A percentile compares a stretch with the other conserved stretches of the same genome.
phyloP scores from a whole-genome alignment of 35 echinoderm and acorn worm species.

The Strongylocentrotus purpuratus region DNA sequence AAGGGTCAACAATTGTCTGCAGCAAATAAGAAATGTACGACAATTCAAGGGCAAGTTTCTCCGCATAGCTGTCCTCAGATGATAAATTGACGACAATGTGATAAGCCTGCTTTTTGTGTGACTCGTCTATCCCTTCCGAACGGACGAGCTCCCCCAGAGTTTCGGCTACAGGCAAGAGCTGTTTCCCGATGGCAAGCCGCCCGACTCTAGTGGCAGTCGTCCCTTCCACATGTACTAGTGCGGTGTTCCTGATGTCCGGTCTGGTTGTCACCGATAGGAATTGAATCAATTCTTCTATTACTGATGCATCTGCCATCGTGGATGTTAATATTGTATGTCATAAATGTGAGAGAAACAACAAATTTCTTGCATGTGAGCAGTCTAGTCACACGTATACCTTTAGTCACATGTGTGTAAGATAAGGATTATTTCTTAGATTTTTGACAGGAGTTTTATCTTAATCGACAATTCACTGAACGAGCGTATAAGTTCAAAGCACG shows the following conservation, averaged over 20 bases:
- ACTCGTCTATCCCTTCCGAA: background rate
- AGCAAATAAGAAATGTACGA: conserved; percentile 55
- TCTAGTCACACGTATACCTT: too few species aligned
- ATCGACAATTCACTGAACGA: background rate
- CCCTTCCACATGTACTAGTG: conserved; percentile 79
- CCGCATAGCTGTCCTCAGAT: conserved; percentile 51
- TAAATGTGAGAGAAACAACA: background rate
- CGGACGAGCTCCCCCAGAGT: conserved; percentile 57
- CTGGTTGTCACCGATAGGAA: conserved; percentile 77
- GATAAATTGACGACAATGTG: conserved; percentile 73
- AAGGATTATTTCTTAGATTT: too few species aligned
- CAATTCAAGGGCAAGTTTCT: conserved; percentile 45
- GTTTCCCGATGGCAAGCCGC: conserved; percentile 25
- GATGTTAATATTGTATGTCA: background rate
- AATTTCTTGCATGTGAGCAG: too few species aligned
- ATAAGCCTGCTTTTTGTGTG: conserved; percentile 56
- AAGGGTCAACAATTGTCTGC: conserved; percentile 64
- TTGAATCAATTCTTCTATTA: conserved; percentile 75
- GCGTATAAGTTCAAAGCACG: background rate
- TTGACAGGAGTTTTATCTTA: background rate
- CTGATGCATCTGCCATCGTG: conserved; percentile 59
- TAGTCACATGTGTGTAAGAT: too few species aligned
- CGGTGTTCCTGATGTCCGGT: conserved; percentile 71
- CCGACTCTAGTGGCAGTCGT: conserved; percentile 72
- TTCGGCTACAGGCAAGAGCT: conserved; percentile 41